Conservation (phyloP, 2,888 invertebrate species). For the Cataglyphis cursor region DNA sequence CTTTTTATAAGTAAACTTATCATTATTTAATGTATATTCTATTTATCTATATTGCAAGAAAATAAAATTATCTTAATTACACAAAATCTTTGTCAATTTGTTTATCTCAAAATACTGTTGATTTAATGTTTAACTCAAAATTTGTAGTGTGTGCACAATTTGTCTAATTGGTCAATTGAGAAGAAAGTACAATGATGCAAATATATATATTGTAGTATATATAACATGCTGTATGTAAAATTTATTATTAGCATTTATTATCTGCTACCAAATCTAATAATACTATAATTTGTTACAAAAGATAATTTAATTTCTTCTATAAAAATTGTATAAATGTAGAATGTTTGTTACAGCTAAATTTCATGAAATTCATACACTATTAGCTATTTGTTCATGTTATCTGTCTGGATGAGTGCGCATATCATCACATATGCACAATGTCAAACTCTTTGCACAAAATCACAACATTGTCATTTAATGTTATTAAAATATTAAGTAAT, state of each 20-base stretch:
- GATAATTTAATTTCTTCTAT: not conserved
- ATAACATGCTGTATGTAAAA: not conserved
- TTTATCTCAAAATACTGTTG: not conserved
- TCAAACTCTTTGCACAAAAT: not conserved
- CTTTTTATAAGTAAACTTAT: constrained; percentile 12
- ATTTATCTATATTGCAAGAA: not conserved
- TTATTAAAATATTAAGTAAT: constrained; percentile 7
- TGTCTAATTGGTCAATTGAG: not conserved
- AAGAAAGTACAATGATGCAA: not conserved
- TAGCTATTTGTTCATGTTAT: not conserved
- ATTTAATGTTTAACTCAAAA: constrained; percentile 3
- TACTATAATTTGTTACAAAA: not conserved
- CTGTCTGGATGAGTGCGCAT: not conserved
- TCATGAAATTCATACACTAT: not conserved
- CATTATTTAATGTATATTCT: not conserved
- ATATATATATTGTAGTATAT: not conserved
- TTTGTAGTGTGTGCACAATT: constrained; percentile 34
- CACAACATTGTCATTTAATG: not conserved
- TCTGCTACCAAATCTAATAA: constrained; percentile 11
- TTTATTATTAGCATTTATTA: not conserved
- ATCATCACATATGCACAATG: not conserved
- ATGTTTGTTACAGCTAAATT: not conserved
- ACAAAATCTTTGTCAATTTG: not conserved
- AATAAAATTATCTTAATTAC: constrained; percentile 5
- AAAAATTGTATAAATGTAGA: not conserved